Evolutionary conservation across 35 echinoderm and acorn worm species (phyloP), one percentile per base, ranked within the genome.

Genomic region (Heliocidaris erythrogramma): DNA sequence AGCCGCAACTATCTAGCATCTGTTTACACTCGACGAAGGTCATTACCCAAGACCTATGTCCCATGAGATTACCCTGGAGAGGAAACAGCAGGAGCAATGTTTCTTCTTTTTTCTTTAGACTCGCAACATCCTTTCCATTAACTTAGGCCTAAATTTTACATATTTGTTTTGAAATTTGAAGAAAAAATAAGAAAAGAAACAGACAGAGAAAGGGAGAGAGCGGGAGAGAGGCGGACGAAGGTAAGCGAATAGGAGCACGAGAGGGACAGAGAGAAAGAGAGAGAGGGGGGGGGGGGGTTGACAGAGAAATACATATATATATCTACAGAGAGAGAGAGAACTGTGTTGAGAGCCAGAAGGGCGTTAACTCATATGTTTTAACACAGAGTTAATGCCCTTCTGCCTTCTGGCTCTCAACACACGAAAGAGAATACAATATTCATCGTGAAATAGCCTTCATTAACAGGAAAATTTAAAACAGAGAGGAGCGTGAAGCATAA

Each of bases 11-110:
- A 31, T 42, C 30, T 32, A 48, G 87, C 87, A 48, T 89, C 87
- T 89, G 87, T 89, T 89, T 89, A 89, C 87, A 89, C 87, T 89
- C 47, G 87, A 89, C 87, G 87, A 89, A 89, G 87, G 87, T 89
- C 87, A 89, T 47, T 48, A 89, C 87, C 87, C 87, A 89, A 89
- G 7, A 32, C 32, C 5, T 31, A 16, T 5, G 5, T 89, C 87
- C 47, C 87, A 89, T 47, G 87, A 30, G 87, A 47, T 47, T 8
- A 47, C 87, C 87, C 87, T 32, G 31, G 87, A 48, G 10, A 89
- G 47, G 31, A 89, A 89, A 89, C 87, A 32, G 31, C 47, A 30
- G 31, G 87, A 89, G 30, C 47, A 89, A 89, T 89, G 14, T 47
- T 24, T 86, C 87, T 21, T 5, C 29, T 1, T 84, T 84, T 29